phyloP scores from a whole-genome alignment of 2,113 vertebrate genomes.

The Mustela lutreola region DNA sequence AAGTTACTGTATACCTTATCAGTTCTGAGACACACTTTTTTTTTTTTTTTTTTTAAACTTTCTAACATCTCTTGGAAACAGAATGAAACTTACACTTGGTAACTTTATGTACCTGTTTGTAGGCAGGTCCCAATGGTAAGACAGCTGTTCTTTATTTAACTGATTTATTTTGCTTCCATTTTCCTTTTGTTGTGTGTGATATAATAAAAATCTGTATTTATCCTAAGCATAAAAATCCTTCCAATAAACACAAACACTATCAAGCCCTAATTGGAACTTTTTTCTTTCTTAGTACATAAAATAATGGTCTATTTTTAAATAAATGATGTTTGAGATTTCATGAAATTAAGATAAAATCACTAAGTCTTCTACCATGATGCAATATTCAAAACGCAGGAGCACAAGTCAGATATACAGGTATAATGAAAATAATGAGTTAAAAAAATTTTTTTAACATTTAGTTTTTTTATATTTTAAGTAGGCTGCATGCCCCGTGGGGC shows the following conservation, averaged over 20 bases:
- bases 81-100: not conserved
- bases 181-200: not conserved
- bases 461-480: not conserved
- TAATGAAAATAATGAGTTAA: not conserved
- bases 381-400: not conserved
- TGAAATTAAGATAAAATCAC: not conserved
- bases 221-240: not conserved
- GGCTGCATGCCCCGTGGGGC: not conserved
- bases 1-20: not conserved
- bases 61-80: not conserved
- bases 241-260: not conserved
- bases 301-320: not conserved
- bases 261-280: not conserved
- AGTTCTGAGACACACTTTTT: not conserved
- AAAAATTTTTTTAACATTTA: not conserved
- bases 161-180: not conserved
- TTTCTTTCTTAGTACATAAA: not conserved
- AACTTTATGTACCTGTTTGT: not conserved
- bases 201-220: not conserved
- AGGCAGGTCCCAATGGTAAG: not conserved
- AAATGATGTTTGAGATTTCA: not conserved
- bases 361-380: not conserved
- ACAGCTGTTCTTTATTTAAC: not conserved
- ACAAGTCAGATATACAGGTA: not conserved
- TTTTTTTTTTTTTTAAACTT: not conserved